phyloP scores from a whole-genome alignment of 1,140 invertebrate species.

The Drosophila ohnishii region DNA sequence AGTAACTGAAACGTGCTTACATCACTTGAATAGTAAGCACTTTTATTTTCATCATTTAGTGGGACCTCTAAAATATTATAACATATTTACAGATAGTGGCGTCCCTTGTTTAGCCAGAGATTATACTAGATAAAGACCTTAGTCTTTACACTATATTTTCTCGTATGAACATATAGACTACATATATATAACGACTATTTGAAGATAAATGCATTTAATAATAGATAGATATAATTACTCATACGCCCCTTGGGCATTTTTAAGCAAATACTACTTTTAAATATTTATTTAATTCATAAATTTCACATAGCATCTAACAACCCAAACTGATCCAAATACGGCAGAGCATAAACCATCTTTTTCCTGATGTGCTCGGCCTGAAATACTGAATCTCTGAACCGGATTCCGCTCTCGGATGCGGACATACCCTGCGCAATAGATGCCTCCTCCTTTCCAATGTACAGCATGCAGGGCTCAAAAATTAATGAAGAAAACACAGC shows the following conservation, averaged over 20 bases:
- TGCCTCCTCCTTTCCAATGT: slow-evolving; percentile 51
- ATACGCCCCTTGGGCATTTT: background rate
- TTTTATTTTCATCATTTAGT: background rate
- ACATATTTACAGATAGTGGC: background rate
- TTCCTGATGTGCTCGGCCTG: slow-evolving; percentile 34
- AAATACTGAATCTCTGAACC: slow-evolving; percentile 42
- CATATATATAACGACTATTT: no score
- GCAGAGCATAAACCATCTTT: slow-evolving; percentile 46
- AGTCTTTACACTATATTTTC: background rate
- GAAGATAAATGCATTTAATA: no score
- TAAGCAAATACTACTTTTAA: background rate
- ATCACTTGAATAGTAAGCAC: background rate
- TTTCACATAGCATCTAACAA: slow-evolving; percentile 61
- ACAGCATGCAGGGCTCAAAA: slow-evolving; percentile 46
- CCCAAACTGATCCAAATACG: slow-evolving; percentile 57
- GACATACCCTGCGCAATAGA: slow-evolving; percentile 48
- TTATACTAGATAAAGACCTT: background rate
- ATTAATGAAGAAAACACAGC: slow-evolving; percentile 20
- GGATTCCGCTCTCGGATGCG: slow-evolving; percentile 23
- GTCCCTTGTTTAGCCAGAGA: background rate
- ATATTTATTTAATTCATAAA: background rate
- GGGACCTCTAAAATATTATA: background rate
- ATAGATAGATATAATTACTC: background rate
- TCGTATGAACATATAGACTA: background rate
- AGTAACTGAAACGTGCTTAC: background rate